Conservation (phyloP, 2,797 vertebrate species). For the Gouania willdenowi region DNA sequence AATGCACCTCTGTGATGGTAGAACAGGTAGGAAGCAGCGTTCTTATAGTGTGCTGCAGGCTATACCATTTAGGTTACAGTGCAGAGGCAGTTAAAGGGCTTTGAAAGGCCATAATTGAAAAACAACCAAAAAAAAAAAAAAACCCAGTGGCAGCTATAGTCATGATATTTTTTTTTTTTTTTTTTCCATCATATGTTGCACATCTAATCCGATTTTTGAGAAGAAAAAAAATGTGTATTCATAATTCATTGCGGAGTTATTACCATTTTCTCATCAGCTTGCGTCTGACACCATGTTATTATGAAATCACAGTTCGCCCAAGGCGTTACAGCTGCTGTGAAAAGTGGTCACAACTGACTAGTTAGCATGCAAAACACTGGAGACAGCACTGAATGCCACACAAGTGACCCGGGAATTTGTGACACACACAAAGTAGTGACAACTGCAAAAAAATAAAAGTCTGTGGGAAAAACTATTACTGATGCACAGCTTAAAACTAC, state of each 20-base stretch:
- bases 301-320: conserved; percentile 69
- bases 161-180: no score
- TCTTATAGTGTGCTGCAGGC: conserved; percentile 31
- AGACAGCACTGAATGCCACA: conserved; percentile 70
- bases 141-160: conserved; percentile 32
- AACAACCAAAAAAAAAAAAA: no score
- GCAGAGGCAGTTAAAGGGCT: conserved; percentile 8
- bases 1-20: conserved; percentile 41
- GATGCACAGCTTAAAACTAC: conserved; percentile 19
- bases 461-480: conserved; percentile 34
- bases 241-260: conserved; percentile 74
- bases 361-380: conserved; percentile 62
- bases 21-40: conserved; percentile 25
- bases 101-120: conserved; percentile 36
- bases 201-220: conserved; percentile 62
- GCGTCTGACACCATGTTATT: conserved; percentile 71
- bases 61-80: conserved; percentile 15
- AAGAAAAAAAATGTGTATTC: conserved; percentile 68
- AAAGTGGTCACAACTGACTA: conserved; percentile 75
- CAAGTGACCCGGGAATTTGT: conserved; percentile 74
- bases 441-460: conserved; percentile 44
- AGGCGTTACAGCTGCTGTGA: conserved; percentile 57
- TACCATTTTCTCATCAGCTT: conserved; percentile 63
- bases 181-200: conserved; percentile 64
- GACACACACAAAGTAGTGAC: conserved; percentile 68